phyloP scores from a whole-genome alignment of 2,888 invertebrate genomes.

The Netelia inedita region DNA sequence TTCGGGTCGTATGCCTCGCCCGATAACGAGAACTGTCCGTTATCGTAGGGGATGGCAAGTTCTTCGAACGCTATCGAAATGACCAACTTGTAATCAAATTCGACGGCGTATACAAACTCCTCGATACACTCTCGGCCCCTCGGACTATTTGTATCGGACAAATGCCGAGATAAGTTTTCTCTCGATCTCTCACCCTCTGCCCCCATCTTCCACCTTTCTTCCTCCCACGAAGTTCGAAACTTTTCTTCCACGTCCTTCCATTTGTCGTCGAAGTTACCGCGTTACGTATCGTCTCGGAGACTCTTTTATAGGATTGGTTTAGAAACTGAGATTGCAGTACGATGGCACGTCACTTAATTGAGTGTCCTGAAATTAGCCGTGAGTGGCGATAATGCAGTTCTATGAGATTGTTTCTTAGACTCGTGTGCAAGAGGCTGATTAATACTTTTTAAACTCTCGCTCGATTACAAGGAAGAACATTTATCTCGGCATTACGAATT shows the following conservation, averaged over 20 bases:
- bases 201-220: neutral
- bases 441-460: too few species aligned
- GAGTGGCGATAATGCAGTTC: neutral
- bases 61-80: slow-evolving; percentile 40
- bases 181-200: neutral
- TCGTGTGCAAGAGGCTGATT: too few species aligned
- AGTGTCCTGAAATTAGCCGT: neutral
- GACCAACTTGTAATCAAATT: slow-evolving; percentile 63
- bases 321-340: neutral
- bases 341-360: neutral
- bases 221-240: slow-evolving; percentile 11
- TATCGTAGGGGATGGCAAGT: neutral
- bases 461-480: neutral
- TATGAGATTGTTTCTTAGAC: neutral
- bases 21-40: neutral
- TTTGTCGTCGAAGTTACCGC: neutral
- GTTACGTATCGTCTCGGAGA: neutral
- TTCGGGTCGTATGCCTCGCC: neutral
- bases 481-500: neutral
- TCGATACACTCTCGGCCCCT: neutral
- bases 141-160: slow-evolving; percentile 54
- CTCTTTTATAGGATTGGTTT: neutral
- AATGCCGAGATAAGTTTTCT: slow-evolving; percentile 51
- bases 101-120: slow-evolving; percentile 25
- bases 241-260: slow-evolving; percentile 20